A percentile compares a stretch with the other conserved stretches of the same genome.
Conservation (phyloP, 1,140 invertebrate genomes). For the Brevipalpus yothersi region DNA sequence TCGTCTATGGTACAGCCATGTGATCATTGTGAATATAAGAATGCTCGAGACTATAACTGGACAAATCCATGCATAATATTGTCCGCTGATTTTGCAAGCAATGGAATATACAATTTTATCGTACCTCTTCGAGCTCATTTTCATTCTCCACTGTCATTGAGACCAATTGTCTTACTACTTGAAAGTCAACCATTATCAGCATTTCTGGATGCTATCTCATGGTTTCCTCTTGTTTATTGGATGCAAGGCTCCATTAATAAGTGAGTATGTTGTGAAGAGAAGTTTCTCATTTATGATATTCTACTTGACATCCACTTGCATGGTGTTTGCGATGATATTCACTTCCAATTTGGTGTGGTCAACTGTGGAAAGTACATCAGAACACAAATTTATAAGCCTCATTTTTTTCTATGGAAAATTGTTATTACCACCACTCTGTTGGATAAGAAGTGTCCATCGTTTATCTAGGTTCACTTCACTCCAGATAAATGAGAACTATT, state of each 20-base stretch:
- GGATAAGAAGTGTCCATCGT: too few relatives aligned
- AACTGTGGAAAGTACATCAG: too few relatives aligned
- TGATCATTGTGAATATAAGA: conserved; percentile 71
- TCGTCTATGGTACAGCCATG: conserved; percentile 17
- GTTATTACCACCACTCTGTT: too few relatives aligned
- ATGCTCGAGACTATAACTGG: conserved; percentile 91
- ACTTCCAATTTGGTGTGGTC: too few relatives aligned
- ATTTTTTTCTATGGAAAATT: too few relatives aligned
- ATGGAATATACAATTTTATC: conserved; percentile 95
- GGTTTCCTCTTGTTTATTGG: conserved; percentile 84
- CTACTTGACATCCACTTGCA: neutral
- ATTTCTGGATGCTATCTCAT: conserved; percentile 82
- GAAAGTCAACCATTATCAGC: conserved; percentile 49
- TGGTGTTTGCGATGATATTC: too few relatives aligned
- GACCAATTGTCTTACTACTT: conserved; percentile 40
- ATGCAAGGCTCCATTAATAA: conserved; percentile 76
- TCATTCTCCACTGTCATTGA: conserved; percentile 59
- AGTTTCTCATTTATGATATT: neutral
- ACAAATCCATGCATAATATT: conserved; percentile 88
- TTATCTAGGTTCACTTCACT: too few relatives aligned
- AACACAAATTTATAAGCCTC: too few relatives aligned
- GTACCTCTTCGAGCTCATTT: conserved; percentile 88
- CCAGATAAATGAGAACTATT: too few relatives aligned
- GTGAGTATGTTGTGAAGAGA: conserved; percentile 14
- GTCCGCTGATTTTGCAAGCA: conserved; percentile 87